phyloP scores from a whole-genome alignment of 2,797 vertebrate genomes.

The Phrynocephalus guinanensis region DNA sequence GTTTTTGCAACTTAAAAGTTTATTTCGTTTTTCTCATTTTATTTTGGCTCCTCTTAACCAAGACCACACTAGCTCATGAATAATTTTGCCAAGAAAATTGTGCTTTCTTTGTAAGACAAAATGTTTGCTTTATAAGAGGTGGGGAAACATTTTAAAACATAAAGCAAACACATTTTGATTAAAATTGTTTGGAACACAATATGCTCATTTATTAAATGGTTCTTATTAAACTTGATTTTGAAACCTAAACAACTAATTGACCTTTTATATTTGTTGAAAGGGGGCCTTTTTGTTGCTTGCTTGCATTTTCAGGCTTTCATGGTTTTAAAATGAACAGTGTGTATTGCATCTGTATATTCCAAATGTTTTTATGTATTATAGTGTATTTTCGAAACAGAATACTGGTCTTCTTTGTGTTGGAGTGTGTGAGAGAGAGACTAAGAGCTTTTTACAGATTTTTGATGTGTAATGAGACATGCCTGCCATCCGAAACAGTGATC shows the following conservation, averaged over 20 bases:
- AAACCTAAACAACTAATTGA: not conserved
- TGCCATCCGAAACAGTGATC: not conserved
- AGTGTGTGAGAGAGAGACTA: not conserved
- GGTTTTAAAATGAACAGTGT: not conserved
- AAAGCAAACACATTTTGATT: accelerated
- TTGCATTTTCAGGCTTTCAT: not conserved
- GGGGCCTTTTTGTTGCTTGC: not conserved
- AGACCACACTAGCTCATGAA: not conserved
- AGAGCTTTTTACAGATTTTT: not conserved
- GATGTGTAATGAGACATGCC: not conserved
- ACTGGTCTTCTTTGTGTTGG: not conserved
- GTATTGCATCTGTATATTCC: accelerated
- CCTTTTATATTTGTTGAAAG: conserved; percentile 18
- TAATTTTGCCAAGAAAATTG: not conserved
- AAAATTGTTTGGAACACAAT: not conserved
- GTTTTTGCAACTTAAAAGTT: not conserved
- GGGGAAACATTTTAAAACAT: accelerated
- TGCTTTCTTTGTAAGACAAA: not conserved
- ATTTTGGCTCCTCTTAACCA: not conserved
- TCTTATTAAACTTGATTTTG: not conserved
- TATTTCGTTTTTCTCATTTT: not conserved
- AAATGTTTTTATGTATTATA: not conserved
- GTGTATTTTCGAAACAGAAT: not conserved
- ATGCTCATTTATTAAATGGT: not conserved
- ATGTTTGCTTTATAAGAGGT: not conserved